Conservation (phyloP, 2,113 vertebrate genomes). For the Tetrax tetrax region DNA sequence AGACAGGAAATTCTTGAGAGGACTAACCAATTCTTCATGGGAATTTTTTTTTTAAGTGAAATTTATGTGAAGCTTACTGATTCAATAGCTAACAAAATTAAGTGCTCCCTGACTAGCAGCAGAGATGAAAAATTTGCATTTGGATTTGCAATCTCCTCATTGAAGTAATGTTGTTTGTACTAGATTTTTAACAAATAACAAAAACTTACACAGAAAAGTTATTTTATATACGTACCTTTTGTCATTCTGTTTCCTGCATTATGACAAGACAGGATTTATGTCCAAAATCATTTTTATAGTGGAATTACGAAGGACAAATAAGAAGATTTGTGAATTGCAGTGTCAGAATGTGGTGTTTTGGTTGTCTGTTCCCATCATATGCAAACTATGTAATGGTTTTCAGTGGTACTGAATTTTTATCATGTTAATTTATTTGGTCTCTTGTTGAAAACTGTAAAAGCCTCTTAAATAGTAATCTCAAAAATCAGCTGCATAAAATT, state of each 20-base stretch:
- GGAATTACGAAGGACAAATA: neutral
- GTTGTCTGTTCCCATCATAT: neutral
- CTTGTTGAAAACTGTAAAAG: neutral
- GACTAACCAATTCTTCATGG: conserved; percentile 48
- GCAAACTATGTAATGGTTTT: neutral
- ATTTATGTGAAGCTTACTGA: neutral
- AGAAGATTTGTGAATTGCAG: neutral
- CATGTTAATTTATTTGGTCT: neutral
- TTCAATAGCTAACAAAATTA: neutral
- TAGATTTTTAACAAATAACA: neutral
- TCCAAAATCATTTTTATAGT: neutral
- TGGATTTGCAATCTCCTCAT: neutral
- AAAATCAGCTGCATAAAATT: conserved; percentile 27
- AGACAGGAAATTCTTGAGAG: conserved; percentile 64
- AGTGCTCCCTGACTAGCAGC: neutral
- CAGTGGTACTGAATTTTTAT: neutral
- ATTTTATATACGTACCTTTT: neutral
- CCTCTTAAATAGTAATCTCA: neutral
- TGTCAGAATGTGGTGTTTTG: neutral
- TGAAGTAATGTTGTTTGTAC: neutral
- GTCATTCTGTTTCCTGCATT: neutral
- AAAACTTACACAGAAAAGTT: neutral
- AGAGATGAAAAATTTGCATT: neutral
- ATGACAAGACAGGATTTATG: neutral
- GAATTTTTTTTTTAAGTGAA: neutral